Conservation (phyloP, 2,888 invertebrate genomes). For the Perithous albicinctus region DNA sequence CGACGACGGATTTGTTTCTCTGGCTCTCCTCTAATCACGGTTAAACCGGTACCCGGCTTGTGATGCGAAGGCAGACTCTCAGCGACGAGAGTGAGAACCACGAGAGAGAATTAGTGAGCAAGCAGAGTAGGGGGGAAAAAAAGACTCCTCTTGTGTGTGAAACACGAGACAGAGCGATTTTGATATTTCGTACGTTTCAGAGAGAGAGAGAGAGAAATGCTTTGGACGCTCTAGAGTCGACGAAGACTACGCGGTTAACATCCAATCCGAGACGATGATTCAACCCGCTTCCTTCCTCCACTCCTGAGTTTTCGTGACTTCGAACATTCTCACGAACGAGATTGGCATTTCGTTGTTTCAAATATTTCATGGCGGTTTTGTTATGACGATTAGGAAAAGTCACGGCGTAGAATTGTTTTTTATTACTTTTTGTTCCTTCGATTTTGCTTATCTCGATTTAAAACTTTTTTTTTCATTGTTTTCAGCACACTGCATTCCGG, state of each 20-base stretch:
- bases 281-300: slow-evolving; percentile 19
- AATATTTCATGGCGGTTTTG: not conserved
- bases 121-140: too few relatives aligned
- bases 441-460: too few relatives aligned
- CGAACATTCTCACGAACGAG: not conserved
- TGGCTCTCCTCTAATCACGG: slow-evolving; percentile 40
- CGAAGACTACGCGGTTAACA: not conserved
- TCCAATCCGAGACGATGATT: not conserved
- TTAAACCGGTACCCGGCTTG: slow-evolving; percentile 55
- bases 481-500: too few relatives aligned
- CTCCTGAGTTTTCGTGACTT: not conserved
- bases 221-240: not conserved
- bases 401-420: not conserved
- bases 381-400: not conserved
- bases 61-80: slow-evolving; percentile 7
- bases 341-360: slow-evolving; percentile 2
- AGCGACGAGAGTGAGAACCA: slow-evolving; percentile 15
- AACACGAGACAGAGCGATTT: not conserved
- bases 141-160: too few relatives aligned
- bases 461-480: too few relatives aligned
- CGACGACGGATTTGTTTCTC: slow-evolving; percentile 34
- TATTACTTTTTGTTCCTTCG: too few relatives aligned
- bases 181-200: not conserved
- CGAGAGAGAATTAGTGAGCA: too few relatives aligned
- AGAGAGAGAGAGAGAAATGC: slow-evolving; percentile 1